phyloP scores from a whole-genome alignment of 1,140 invertebrate genomes.

The Drosophila saltans region DNA sequence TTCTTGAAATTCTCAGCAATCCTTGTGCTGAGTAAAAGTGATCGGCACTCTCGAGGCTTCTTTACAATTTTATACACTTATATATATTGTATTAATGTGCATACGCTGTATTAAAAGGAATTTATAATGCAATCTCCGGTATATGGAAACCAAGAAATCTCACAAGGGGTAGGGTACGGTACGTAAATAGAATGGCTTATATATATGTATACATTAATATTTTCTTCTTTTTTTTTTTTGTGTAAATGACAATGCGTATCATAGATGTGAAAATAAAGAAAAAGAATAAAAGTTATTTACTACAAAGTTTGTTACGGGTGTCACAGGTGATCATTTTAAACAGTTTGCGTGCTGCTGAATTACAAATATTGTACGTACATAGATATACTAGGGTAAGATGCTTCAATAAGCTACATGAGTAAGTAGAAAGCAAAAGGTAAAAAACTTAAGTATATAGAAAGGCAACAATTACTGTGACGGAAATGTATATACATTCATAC shows the following conservation, averaged over 20 bases:
- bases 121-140: conserved; percentile 3
- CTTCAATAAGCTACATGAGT: too few species aligned
- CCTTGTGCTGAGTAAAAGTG: background rate
- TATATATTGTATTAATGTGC: background rate
- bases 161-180: conserved; percentile 6
- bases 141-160: conserved; percentile 3
- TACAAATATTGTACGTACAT: too few species aligned
- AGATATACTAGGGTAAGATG: too few species aligned
- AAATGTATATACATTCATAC: too few species aligned
- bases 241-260: conserved; percentile 17
- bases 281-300: background rate
- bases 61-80: background rate
- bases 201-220: conserved; percentile 6
- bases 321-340: too few species aligned
- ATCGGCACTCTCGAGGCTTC: background rate
- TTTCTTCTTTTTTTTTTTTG: background rate
- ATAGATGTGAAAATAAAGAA: conserved; percentile 24
- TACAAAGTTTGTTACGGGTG: too few species aligned
- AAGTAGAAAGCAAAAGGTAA: too few species aligned
- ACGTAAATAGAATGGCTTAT: conserved; percentile 5
- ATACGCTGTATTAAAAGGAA: background rate
- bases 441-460: too few species aligned
- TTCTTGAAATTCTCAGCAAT: background rate
- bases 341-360: too few species aligned
- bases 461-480: too few species aligned